Evolutionary conservation across 1,140 invertebrate species (phyloP).

Genomic region (Hypsibius dujardini): DNA sequence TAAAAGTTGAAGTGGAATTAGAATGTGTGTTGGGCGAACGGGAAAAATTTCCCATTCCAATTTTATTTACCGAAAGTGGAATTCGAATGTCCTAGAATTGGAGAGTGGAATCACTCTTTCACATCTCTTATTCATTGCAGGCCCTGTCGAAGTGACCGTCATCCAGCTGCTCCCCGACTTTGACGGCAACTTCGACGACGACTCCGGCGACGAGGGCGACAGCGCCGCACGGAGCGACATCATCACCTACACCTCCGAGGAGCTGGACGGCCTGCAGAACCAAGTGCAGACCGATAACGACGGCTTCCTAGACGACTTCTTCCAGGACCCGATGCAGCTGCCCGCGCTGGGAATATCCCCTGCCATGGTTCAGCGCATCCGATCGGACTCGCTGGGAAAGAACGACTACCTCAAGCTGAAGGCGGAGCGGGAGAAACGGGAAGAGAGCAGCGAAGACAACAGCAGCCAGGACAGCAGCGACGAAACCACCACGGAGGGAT

Average conservation of each 20-base stretch:
- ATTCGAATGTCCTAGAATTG: too few species aligned
- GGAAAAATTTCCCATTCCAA: too few species aligned
- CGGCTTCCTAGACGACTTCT: neutral
- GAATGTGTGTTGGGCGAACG: too few species aligned
- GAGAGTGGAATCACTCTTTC: too few species aligned
- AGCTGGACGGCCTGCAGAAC: neutral
- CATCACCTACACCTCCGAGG: neutral
- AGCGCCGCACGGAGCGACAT: neutral
- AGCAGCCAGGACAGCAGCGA: neutral
- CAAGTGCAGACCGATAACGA: neutral
- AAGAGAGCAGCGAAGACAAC: neutral
- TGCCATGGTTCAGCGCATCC: neutral
- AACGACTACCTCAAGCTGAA: neutral
- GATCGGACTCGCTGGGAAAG: constrained; percentile 8
- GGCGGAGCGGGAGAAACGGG: neutral
- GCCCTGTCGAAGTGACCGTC: constrained; percentile 1
- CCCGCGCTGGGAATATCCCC: constrained; percentile 9
- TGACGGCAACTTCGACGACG: neutral
- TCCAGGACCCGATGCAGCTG: neutral
- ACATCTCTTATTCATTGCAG: neutral
- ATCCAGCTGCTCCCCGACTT: constrained; percentile 11
- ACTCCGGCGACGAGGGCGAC: neutral
- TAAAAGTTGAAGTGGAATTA: too few species aligned
- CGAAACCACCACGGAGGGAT: neutral
- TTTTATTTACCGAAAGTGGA: too few species aligned